Conservation (phyloP, 2,888 invertebrate genomes). For the Heliothis peltigera region DNA sequence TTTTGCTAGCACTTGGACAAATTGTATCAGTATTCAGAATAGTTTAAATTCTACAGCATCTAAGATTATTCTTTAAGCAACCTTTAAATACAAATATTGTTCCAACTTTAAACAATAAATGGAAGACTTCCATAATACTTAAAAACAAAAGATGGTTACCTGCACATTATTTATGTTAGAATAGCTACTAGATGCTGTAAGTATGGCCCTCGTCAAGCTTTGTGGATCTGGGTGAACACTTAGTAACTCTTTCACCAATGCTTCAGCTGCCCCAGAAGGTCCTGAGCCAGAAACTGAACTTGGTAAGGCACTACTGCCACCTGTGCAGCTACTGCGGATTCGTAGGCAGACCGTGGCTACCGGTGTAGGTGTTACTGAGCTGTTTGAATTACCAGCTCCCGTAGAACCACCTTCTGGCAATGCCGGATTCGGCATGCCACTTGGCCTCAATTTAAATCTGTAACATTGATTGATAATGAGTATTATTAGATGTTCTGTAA, state of each 20-base stretch:
- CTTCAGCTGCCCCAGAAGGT: slow-evolving; percentile 80
- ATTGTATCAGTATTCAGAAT: too few relatives aligned
- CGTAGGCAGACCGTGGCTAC: slow-evolving; percentile 74
- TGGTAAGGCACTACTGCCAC: slow-evolving; percentile 80
- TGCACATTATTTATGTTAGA: slow-evolving; percentile 83
- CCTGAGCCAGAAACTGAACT: slow-evolving; percentile 77
- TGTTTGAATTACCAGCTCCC: slow-evolving; percentile 77
- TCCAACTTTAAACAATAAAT: too few relatives aligned
- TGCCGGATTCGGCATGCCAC: slow-evolving; percentile 85
- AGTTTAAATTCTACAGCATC: too few relatives aligned
- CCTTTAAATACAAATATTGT: too few relatives aligned
- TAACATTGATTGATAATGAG: slow-evolving; percentile 38
- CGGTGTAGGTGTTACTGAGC: slow-evolving; percentile 70
- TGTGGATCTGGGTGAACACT: slow-evolving; percentile 88
- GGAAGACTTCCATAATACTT: too few relatives aligned
- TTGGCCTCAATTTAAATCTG: slow-evolving; percentile 89
- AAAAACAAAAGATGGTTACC: too few relatives aligned
- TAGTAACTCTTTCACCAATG: slow-evolving; percentile 83
- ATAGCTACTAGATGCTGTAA: slow-evolving; percentile 88
- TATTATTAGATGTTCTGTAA: neutral
- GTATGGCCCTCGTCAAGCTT: slow-evolving; percentile 86
- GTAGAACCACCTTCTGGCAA: slow-evolving; percentile 86
- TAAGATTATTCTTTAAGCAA: too few relatives aligned
- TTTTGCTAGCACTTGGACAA: too few relatives aligned
- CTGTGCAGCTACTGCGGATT: slow-evolving; percentile 81